Conservation (phyloP, 2,888 invertebrate genomes). For the Horisme vitalbata region DNA sequence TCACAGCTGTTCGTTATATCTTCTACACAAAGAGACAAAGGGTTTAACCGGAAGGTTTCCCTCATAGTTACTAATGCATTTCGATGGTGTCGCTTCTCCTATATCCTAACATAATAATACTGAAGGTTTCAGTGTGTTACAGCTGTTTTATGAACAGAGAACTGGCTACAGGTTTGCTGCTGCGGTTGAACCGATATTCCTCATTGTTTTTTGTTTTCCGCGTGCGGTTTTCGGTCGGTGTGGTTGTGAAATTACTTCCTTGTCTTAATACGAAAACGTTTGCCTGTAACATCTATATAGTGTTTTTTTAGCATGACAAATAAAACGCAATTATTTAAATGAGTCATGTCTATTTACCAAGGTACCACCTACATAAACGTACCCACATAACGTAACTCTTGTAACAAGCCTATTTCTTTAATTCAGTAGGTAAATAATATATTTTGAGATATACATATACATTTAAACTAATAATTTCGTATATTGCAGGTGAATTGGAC, state of each 20-base stretch:
- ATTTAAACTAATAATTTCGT: slow-evolving; percentile 6
- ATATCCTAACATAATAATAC: too few species aligned
- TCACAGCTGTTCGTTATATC: slow-evolving; percentile 28
- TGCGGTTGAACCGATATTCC: slow-evolving; percentile 33
- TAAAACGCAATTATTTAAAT: slow-evolving; percentile 26
- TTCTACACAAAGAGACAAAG: slow-evolving; percentile 28
- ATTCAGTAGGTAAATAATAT: not conserved
- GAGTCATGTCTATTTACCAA: too few species aligned
- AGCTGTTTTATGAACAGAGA: too few species aligned
- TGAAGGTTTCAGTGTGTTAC: too few species aligned
- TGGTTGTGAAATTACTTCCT: slow-evolving; percentile 71
- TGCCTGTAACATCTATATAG: slow-evolving; percentile 42
- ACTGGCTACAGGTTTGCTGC: slow-evolving; percentile 36
- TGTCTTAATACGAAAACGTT: slow-evolving; percentile 51
- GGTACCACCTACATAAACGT: too few species aligned
- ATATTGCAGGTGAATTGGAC: slow-evolving; percentile 89
- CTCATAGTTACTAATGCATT: slow-evolving; percentile 35
- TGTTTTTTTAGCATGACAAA: slow-evolving; percentile 31
- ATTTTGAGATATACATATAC: not conserved
- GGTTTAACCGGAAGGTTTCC: slow-evolving; percentile 36
- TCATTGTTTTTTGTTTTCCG: slow-evolving; percentile 62
- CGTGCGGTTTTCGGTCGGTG: slow-evolving; percentile 57
- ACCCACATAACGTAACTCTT: not conserved
- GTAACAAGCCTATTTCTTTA: too few species aligned
- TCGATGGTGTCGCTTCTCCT: too few species aligned